These are phyloP conservation scores for Tinea semifulvella DNA, from an alignment of 2,888 invertebrate species.

Conservation along the genomic window DNA sequence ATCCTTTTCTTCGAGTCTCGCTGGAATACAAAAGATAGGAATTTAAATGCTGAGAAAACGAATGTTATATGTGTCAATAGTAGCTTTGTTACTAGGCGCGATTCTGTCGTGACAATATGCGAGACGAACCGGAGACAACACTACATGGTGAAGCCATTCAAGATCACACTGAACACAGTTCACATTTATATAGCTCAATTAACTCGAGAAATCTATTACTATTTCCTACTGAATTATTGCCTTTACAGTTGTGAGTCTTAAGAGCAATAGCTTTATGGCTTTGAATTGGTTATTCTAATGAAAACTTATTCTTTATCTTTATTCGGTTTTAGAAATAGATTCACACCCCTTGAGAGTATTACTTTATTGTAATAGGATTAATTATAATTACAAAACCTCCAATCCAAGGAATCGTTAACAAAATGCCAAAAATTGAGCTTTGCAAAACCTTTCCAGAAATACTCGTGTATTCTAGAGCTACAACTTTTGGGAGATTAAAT, in stretches of 20 bases:
- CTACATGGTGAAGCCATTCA: background rate
- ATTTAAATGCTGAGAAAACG: constrained; percentile 26
- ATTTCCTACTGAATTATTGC: background rate
- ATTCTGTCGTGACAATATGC: constrained; percentile 4
- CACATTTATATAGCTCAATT: background rate
- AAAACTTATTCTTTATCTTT: too few species aligned
- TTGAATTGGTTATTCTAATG: background rate
- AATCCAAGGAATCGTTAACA: too few species aligned
- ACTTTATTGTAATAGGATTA: too few species aligned
- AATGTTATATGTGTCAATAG: constrained; percentile 16
- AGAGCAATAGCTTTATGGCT: background rate
- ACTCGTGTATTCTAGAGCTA: too few species aligned
- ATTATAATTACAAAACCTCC: too few species aligned
- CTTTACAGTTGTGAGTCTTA: background rate
- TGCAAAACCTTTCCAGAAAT: too few species aligned
- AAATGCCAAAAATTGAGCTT: too few species aligned
- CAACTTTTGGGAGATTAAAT: too few species aligned
- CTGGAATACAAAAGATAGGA: constrained; percentile 32
- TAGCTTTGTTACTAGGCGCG: constrained; percentile 13
- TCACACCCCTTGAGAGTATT: too few species aligned
- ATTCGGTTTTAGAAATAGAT: too few species aligned
- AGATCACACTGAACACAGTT: background rate
- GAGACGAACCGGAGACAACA: background rate
- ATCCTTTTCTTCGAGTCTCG: constrained; percentile 26
- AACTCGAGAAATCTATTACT: background rate